These are phyloP conservation scores for Struthidea cinerea DNA, from an alignment of 2,113 vertebrate species.

Conservation along the genomic window DNA sequence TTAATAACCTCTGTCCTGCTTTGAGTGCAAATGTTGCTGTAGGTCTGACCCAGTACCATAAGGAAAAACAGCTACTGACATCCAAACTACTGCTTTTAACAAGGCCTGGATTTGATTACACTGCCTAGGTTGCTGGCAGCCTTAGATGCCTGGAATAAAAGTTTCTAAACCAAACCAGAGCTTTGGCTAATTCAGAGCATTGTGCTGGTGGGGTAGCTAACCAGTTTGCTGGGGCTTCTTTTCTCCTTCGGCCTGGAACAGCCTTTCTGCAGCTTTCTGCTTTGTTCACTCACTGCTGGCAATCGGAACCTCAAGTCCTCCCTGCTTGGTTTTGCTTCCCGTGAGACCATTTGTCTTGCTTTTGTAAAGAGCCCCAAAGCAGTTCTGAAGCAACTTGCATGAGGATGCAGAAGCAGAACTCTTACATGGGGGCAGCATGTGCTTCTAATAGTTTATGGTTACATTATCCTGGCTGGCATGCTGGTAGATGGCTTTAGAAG, in stretches of 20 bases:
- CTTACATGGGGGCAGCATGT: not conserved
- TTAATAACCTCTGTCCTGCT: not conserved
- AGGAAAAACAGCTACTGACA: not conserved
- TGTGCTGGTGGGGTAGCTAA: not conserved
- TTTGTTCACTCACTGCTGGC: not conserved
- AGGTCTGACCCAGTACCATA: not conserved
- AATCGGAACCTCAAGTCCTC: not conserved
- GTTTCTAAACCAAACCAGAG: conserved; percentile 37
- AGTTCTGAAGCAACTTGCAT: not conserved
- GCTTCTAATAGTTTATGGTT: not conserved
- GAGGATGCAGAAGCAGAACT: not conserved
- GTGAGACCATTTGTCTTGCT: not conserved
- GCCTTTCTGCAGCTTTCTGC: not conserved
- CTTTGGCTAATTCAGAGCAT: not conserved
- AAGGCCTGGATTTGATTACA: conserved; percentile 6
- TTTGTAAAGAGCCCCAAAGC: not conserved
- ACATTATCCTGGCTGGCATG: not conserved
- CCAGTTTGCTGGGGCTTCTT: not conserved
- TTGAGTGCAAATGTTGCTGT: not conserved
- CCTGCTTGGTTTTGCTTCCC: not conserved
- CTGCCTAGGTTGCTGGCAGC: conserved; percentile 7
- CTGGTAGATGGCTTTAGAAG: not conserved
- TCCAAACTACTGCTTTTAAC: conserved; percentile 3
- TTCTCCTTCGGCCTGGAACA: not conserved
- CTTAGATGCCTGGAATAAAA: conserved; percentile 10